A percentile compares a stretch with the other conserved stretches of the same genome.
Evolutionary conservation across 1,140 invertebrate genomes (phyloP).

Genomic region (Schlechtendalia chinensis): DNA sequence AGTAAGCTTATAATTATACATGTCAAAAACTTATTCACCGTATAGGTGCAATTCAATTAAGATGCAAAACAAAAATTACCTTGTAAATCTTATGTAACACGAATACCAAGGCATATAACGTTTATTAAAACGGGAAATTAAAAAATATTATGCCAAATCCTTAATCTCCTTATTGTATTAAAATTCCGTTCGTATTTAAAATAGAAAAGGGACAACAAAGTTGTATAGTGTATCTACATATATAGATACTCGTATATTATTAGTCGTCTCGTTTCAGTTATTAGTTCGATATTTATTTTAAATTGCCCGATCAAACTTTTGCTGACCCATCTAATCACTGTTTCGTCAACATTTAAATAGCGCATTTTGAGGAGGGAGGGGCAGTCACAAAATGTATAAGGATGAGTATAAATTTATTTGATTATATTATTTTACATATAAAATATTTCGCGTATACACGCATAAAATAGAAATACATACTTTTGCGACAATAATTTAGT

Average conservation of each 20-base stretch:
- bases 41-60: constrained; percentile 14
- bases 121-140: not conserved
- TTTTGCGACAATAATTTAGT: not conserved
- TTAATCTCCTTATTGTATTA: not conserved
- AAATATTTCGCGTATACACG: not conserved
- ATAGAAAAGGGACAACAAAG: not conserved
- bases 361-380: too few species aligned
- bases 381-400: too few species aligned
- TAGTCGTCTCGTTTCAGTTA: not conserved
- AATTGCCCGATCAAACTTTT: too few species aligned
- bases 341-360: too few species aligned
- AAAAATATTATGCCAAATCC: not conserved
- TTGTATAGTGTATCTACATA: not conserved
- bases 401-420: too few species aligned
- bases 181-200: not conserved
- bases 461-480: too few species aligned
- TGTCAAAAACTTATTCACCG: constrained; percentile 12
- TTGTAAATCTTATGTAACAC: too few species aligned
- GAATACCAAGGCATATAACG: too few species aligned
- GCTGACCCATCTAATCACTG: too few species aligned
- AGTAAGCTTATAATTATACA: not conserved
- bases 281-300: not conserved
- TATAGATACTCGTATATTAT: too few species aligned
- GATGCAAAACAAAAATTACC: not conserved
- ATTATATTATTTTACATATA: too few species aligned